A percentile compares a stretch with the other conserved stretches of the same genome.
phyloP scores from a whole-genome alignment of 2,888 invertebrate genomes.

The Conus canariensis region DNA sequence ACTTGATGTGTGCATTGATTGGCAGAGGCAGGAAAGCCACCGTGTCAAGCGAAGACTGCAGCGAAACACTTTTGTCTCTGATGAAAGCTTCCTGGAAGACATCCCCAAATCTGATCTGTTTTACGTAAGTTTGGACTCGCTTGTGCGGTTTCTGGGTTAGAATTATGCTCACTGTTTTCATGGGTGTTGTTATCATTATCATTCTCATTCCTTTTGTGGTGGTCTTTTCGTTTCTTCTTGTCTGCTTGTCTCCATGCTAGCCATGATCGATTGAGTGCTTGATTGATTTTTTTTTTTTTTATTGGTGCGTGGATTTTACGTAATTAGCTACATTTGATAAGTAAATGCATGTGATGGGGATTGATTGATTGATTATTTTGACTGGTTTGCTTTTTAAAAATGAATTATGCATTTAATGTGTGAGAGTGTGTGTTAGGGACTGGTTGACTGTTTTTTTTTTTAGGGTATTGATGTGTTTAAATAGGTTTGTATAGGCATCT shows the following conservation, averaged over 20 bases:
- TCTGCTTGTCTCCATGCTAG: not conserved
- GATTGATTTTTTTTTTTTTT: not conserved
- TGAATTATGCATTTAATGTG: too few species aligned
- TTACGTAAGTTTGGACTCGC: conserved; percentile 56
- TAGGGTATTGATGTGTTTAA: too few species aligned
- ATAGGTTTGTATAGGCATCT: not conserved
- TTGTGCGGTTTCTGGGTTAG: not conserved
- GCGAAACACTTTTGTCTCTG: conserved; percentile 55
- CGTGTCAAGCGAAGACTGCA: conserved; percentile 50
- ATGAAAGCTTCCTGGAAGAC: conserved; percentile 55
- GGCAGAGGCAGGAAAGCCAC: conserved; percentile 50
- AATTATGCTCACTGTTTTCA: not conserved
- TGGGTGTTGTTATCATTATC: not conserved
- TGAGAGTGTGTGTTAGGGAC: too few species aligned
- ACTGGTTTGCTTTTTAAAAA: too few species aligned
- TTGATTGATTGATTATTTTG: not conserved
- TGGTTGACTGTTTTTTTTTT: too few species aligned
- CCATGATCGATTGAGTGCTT: not conserved
- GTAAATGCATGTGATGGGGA: too few species aligned
- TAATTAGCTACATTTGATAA: too few species aligned
- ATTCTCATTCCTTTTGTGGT: not conserved
- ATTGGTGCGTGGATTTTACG: too few species aligned
- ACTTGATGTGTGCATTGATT: not conserved
- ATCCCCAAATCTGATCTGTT: conserved; percentile 67
- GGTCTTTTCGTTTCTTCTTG: not conserved